These are phyloP conservation scores for Cettia cetti DNA, from an alignment of 2,113 vertebrate genomes.

Conservation along the genomic window DNA sequence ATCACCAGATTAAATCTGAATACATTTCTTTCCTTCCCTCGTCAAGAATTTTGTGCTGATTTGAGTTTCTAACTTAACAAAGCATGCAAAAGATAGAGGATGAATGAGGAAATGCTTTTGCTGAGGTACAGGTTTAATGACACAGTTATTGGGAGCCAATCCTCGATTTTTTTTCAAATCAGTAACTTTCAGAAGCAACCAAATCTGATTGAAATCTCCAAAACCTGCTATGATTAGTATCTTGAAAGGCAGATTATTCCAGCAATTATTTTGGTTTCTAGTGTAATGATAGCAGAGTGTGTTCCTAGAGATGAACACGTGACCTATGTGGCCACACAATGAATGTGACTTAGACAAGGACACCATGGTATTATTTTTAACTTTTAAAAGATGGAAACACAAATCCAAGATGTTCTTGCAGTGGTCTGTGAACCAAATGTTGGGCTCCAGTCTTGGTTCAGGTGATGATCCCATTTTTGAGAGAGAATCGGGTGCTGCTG, in stretches of 20 bases:
- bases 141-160: neutral
- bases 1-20: constrained; percentile 33
- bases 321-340: neutral
- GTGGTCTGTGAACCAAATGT: accelerated
- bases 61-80: neutral
- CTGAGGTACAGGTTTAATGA: neutral
- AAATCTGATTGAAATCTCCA: neutral
- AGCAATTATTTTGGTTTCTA: neutral
- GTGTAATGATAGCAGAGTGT: neutral
- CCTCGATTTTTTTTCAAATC: neutral
- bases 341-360: neutral
- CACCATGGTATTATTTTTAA: neutral
- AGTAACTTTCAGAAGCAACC: neutral
- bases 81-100: neutral
- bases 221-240: neutral
- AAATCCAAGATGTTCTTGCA: neutral
- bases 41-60: neutral
- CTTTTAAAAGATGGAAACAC: neutral
- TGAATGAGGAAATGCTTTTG: neutral
- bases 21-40: neutral
- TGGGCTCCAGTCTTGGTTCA: accelerated
- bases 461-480: neutral
- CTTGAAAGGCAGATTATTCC: neutral
- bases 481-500: neutral
- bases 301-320: neutral